Evolutionary conservation across 2,888 invertebrate genomes (phyloP).

Genomic region (Sipha maydis): DNA sequence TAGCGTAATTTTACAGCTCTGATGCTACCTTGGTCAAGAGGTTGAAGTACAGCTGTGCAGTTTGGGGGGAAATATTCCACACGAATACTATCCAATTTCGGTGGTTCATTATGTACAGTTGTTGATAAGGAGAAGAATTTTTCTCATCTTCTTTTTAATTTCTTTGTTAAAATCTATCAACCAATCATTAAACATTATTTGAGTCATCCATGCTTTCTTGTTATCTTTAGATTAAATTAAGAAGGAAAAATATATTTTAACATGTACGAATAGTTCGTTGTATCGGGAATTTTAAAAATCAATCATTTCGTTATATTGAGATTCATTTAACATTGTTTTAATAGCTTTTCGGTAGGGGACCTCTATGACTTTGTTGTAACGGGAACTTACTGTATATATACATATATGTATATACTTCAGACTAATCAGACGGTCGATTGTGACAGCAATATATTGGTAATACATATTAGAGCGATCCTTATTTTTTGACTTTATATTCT

Average conservation of each 20-base stretch:
- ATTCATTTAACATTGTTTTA: too few relatives aligned
- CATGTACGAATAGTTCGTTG: too few relatives aligned
- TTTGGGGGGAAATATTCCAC: conserved; percentile 6
- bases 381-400: too few relatives aligned
- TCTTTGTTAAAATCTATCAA: neutral
- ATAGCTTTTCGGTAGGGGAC: neutral
- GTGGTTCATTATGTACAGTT: conserved; percentile 19
- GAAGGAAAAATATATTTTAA: too few relatives aligned
- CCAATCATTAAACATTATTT: conserved; percentile 24
- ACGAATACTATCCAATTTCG: conserved; percentile 21
- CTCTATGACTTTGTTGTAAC: too few relatives aligned
- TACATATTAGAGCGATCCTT: too few relatives aligned
- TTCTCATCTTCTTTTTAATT: conserved; percentile 9
- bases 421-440: too few relatives aligned
- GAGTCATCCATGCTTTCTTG: neutral
- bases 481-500: too few relatives aligned
- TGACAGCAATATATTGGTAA: too few relatives aligned
- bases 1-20: conserved; percentile 26
- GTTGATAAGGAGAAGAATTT: conserved; percentile 14
- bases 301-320: too few relatives aligned
- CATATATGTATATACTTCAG: too few relatives aligned
- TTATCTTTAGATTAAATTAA: neutral
- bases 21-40: neutral
- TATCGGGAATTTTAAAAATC: too few relatives aligned
- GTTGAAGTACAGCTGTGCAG: conserved; percentile 20